A percentile compares a stretch with the other conserved stretches of the same genome.
phyloP scores from a whole-genome alignment of 2,888 invertebrate genomes.

The Leptothorax acervorum region DNA sequence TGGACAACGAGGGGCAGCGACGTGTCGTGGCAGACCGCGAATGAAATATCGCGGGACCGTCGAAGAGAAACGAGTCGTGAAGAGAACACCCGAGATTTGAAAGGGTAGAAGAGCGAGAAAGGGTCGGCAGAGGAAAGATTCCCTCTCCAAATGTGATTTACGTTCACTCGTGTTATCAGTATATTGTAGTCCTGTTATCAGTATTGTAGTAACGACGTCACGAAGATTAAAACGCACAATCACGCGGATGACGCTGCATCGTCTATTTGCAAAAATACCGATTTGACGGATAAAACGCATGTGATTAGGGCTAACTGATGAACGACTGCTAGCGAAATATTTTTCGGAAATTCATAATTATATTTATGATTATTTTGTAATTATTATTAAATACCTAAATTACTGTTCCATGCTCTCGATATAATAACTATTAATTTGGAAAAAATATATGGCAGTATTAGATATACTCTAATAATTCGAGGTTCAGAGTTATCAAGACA shows the following conservation, averaged over 20 bases:
- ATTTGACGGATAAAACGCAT: background rate
- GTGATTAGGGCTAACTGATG: background rate
- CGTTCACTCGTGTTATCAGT: conserved; percentile 11
- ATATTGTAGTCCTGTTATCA: conserved; percentile 11
- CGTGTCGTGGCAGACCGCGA: conserved; percentile 48
- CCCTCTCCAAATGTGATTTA: conserved; percentile 20
- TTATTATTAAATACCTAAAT: background rate
- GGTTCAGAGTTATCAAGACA: background rate
- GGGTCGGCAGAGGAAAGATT: conserved; percentile 1
- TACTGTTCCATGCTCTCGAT: background rate
- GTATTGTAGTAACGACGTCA: conserved; percentile 1
- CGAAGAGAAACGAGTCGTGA: conserved; percentile 51
- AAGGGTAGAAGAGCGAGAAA: background rate
- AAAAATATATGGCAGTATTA: background rate
- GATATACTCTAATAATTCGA: background rate
- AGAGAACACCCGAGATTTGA: background rate
- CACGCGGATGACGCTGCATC: no score
- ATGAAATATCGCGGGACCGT: conserved; percentile 54
- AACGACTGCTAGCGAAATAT: background rate
- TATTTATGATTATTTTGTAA: conserved; percentile 7
- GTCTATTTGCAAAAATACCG: background rate
- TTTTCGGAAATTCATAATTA: background rate
- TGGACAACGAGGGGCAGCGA: conserved; percentile 36
- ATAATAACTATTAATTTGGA: background rate
- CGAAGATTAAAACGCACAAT: background rate